These are phyloP conservation scores for Ecliptopera silaceata DNA, from an alignment of 2,888 invertebrate species.

Conservation along the genomic window DNA sequence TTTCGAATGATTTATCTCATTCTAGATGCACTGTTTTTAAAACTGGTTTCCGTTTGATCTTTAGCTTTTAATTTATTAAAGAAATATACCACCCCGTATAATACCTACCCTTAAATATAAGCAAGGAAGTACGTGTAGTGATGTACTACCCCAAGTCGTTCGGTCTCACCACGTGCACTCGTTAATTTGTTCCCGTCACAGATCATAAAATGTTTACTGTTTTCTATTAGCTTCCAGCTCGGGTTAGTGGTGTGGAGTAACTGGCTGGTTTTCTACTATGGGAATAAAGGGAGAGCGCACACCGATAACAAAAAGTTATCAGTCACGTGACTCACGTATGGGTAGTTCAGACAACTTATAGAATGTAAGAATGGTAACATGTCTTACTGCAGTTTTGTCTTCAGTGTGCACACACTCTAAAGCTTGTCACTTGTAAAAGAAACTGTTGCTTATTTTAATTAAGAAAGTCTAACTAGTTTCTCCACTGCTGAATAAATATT, in stretches of 20 bases:
- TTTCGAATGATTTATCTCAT: no score
- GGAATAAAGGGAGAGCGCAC: no score
- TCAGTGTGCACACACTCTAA: no score
- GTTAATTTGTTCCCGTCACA: constrained; percentile 69
- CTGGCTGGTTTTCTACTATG: constrained; percentile 2
- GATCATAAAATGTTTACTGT: constrained; percentile 71
- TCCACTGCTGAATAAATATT: no score
- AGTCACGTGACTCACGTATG: no score
- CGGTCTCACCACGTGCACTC: constrained; percentile 59
- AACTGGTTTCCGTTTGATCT: no score
- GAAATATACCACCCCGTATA: constrained; percentile 16
- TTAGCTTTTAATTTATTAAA: not conserved
- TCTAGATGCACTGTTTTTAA: no score
- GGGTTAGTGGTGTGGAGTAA: constrained; percentile 3
- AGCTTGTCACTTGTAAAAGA: not conserved
- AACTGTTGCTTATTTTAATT: not conserved
- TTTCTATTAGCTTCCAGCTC: constrained; percentile 55
- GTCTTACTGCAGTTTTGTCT: no score
- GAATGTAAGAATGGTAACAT: no score
- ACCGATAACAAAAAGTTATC: no score
- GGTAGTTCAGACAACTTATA: no score
- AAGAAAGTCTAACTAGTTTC: no score
- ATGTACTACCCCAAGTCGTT: constrained; percentile 56
- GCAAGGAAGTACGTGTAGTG: constrained; percentile 60
- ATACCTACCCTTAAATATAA: constrained; percentile 54